Evolutionary conservation across 2,797 vertebrate species (phyloP), one percentile per base, ranked within the genome.

Genomic region (Cyclopterus lumpus): DNA sequence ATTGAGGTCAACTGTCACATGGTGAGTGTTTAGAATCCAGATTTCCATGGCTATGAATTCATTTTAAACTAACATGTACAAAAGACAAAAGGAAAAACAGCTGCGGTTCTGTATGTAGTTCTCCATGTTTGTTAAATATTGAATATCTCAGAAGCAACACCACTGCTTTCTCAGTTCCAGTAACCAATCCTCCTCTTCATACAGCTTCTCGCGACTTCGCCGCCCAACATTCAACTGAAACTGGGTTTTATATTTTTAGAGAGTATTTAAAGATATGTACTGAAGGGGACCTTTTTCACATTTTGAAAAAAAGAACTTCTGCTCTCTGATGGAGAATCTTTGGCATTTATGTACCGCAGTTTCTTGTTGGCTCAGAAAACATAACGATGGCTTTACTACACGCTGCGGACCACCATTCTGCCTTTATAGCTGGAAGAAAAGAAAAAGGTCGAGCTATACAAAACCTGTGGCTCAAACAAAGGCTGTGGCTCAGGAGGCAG

Each of bases 1-100:
- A 59, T 38, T n/a, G 38, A 38, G 58, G 20, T 59, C 20, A 59
- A 38, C 15, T 59, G n/a, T 59, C 34, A 60, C 34, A 60, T 60
- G 34, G 11, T 34, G 30, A 58, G 55, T 36, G 57, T 40, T 40
- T 15, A 38, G 20, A n/a, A 22, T 22, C 12, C 14, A 22, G 1
- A 36, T 36, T 18, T 59, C 32, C 6, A 59, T 22, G 16, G 11
- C 12, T 7, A 51, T 14, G 49, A 12, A 53, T 26, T 28, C 12
- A 26, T 24, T 15, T 26, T 6, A 28, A 54, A 54, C 8, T 11
- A 38, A 59, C 22, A 18, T 28, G 57, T 22, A 10, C 0, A 44
- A 49, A 49, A 22, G n/a, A 49, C 20, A 49, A 49, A 22, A 22
- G 24, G 24, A 54, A 8, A 28, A 28, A 24, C 6, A 24, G 11